These are phyloP conservation scores for Brachionus koreanus DNA, from an alignment of 1,140 invertebrate species.

Conservation along the genomic window DNA sequence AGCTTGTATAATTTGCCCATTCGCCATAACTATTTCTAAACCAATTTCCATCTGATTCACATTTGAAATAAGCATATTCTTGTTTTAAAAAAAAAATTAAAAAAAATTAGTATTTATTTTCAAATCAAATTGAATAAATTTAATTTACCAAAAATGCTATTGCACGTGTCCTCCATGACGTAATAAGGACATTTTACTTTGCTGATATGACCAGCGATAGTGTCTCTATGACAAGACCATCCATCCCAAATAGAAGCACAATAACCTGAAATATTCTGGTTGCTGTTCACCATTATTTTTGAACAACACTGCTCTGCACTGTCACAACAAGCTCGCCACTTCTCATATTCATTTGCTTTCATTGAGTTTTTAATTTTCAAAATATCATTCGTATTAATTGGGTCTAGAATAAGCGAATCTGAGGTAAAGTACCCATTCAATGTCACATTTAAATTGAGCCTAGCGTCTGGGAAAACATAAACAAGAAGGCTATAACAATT, in stretches of 20 bases:
- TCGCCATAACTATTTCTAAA: slow-evolving; percentile 15
- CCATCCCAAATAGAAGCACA: slow-evolving; percentile 37
- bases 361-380: background rate
- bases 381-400: background rate
- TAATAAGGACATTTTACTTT: slow-evolving; percentile 36
- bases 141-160: slow-evolving; percentile 10
- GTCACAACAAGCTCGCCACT: slow-evolving; percentile 35
- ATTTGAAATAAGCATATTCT: slow-evolving; percentile 36
- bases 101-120: no score
- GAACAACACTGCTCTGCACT: background rate
- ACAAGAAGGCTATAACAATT: slow-evolving; percentile 16
- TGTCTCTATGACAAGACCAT: slow-evolving; percentile 26
- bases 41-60: background rate
- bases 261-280: background rate
- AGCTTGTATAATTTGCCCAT: slow-evolving; percentile 26
- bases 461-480: slow-evolving; percentile 4
- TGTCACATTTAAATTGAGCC: background rate
- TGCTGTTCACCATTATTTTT: background rate
- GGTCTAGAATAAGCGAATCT: background rate
- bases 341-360: background rate
- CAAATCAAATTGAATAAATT: no score
- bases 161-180: background rate
- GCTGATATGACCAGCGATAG: background rate
- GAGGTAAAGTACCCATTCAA: background rate
- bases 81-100: background rate